Base-by-base conservation (phyloP, 2,888 invertebrate genomes). In the Gibbula magus region DNA sequence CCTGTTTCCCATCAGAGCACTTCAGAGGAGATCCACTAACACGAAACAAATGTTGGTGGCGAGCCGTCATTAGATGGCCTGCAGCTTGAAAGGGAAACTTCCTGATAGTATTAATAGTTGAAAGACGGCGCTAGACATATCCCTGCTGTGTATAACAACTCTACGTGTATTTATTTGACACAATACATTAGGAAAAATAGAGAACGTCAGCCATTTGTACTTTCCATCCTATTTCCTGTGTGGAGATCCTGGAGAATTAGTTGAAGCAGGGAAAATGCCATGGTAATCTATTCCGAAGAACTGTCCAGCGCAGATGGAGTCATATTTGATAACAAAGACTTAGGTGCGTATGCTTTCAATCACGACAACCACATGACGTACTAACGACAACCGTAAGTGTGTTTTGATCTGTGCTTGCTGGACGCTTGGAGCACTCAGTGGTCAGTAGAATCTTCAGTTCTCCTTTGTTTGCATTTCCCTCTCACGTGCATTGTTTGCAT, bases 161-260 rank as follows among this genome's bases (percentile, higher is more conserved):
- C 29, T 61, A 13, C 61, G 61, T 18, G 29, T 22, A 10, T 29
- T 29, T 25, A 29, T 29, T 25, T 61, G 61, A 61, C 25, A 29
- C 29, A 61, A 61, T 61, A 25, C 61, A 61, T 61, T 29, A 61
- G 61, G 61, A 61, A n/a, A 29, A 61, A 45, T 29, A 25, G 67
- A 67, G 35, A 70, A 70, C 35, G 70, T 70, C 70, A 70, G 70
- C 70, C 70, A 70, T 70, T 70, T 70, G 70, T 39, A 70, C 35
- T 70, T 70, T 70, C n/a, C n/a, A n/a, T 45, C 39, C 35, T 35
- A 70, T 35, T 70, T 70, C 70, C 70, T 32, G 39, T 70, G 16
- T 61, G 29, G 5, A 39, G 70, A 70, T 39, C 32, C 35, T 20
- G 3, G 10, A 20, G 35, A 70, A 70, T 39, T 32, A 70, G 70